Evolutionary conservation across 2,113 vertebrate genomes (phyloP), one percentile per base, ranked within the genome.

Genomic region (Syngnathus floridae): DNA sequence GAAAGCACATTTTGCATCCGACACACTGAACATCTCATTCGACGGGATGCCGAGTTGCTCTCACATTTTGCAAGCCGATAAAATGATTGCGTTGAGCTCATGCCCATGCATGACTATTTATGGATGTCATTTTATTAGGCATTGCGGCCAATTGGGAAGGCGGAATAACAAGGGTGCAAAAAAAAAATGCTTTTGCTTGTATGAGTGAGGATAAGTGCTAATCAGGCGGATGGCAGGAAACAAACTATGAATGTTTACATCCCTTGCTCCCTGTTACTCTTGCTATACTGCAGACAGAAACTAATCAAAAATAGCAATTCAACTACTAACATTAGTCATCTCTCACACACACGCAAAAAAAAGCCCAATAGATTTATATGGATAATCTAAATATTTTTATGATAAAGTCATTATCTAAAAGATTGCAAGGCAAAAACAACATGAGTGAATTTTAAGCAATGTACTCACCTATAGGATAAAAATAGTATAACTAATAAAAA

Each of bases 381-480:
- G 22, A 22, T 21, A 52, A 31, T 31, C 26, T 31, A 31, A 31
- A 31, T 31, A 31, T 31, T 31, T 52, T 21, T 9, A 21, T 61
- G 36, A 61, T 61, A 4, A 40, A 22, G 43, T 61, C 45, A 61
- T 77, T 69, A 22, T 69, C 52, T 71, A 58, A 57, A 68, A 65
- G 74, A 74, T 75, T 74, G 79, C 70, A 73, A 71, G 67, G 77
- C 58, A 41, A 65, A 71, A 67, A 0, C 0, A 63, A 62, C 65
- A 77, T 75, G 74, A 75, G 64, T 74, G 73, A 62, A 72, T 71
- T 45, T 36, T 70, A 70, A 69, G 65, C 70, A 43, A 40, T 7
- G 75, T 86, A 89, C 87, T 89, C 87, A 89, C 89, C 89, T 80
- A 84, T 66, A 84, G 72, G 86, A 84, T 71, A 65, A 80, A 84